Percentiles rank a stretch among this genome's conserved stretches.
Evolutionary conservation across 2,113 vertebrate genomes (phyloP).

Genomic region (Microcebus lehilahytsara): DNA sequence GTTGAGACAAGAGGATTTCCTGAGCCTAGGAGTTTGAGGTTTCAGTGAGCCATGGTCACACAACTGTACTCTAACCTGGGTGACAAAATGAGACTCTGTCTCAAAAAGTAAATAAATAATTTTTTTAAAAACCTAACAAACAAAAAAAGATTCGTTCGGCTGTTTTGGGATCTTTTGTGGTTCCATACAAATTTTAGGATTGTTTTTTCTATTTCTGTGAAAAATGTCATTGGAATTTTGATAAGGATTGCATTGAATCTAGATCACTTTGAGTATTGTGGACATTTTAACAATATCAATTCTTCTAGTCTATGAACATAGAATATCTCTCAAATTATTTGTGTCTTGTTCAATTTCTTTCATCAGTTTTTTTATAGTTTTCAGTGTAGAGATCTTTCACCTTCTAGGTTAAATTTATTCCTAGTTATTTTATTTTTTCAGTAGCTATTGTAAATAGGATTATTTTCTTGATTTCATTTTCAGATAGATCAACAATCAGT

Average conservation of each 20-base stretch:
- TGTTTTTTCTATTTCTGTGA: background rate
- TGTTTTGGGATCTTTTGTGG: background rate
- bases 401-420: background rate
- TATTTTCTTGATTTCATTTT: background rate
- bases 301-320: background rate
- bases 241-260: background rate
- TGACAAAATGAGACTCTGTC: no score
- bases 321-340: background rate
- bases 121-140: no score
- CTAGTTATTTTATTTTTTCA: background rate
- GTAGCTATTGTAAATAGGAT: background rate
- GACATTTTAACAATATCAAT: background rate
- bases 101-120: no score
- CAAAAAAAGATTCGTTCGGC: no score
- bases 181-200: background rate
- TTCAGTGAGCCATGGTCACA: no score
- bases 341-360: background rate
- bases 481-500: background rate
- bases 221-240: background rate
- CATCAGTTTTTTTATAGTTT: background rate
- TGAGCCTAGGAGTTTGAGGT: no score
- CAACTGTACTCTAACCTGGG: no score
- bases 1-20: no score
- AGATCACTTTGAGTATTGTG: background rate
- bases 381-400: background rate